Evolutionary conservation across 2,888 invertebrate genomes (phyloP), one percentile per base, ranked within the genome.

Genomic region (Gisinianus flammeolus): DNA sequence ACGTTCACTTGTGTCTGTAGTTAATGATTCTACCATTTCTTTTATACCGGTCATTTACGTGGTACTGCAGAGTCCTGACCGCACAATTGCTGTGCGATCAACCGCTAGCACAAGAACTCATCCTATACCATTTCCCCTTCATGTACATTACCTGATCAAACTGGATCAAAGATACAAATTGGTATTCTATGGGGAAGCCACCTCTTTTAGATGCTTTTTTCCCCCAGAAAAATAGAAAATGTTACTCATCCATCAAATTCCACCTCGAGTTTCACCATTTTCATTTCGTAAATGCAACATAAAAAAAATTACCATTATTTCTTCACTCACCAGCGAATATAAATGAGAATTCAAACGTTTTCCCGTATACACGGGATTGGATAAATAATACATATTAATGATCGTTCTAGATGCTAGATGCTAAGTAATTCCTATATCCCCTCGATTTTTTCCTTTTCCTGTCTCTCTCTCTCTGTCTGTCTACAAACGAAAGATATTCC

Each of bases 101-200:
- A 44, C 44, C 44, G 44, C 44, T 6, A 16, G n/a, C 19, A 16
- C 44, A 44, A 44, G 1, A 44, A 44, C 44, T 44, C 44, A 44
- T 44, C 44, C 44, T 6, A 16, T 76, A 70, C 71, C 71, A n/a
- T 72, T 77, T 70, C 74, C 64, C 77, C 64, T 70, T 19, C 24
- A 22, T 62, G 24, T 67, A 44, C 44, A 12, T 62, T 62, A 62
- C 62, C 22, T 62, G 24, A 62, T 62, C 26, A 26, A 26, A 62
- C 62, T 62, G 62, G 62, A 62, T 62, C 62, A 26, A 26, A 62
- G 62, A 26, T 62, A 62, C 24, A 26, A 62, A 62, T 44, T 44
- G 44, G 44, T 44, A 44, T 44, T 44, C 44, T 44, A 44, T 44
- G 12, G 44, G 44, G 44, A 44, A 44, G 16, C 44, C 1, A 44